A percentile compares a stretch with the other conserved stretches of the same genome.
Evolutionary conservation across 2,113 vertebrate genomes (phyloP).

Genomic region (Motacilla tschutschensis): DNA sequence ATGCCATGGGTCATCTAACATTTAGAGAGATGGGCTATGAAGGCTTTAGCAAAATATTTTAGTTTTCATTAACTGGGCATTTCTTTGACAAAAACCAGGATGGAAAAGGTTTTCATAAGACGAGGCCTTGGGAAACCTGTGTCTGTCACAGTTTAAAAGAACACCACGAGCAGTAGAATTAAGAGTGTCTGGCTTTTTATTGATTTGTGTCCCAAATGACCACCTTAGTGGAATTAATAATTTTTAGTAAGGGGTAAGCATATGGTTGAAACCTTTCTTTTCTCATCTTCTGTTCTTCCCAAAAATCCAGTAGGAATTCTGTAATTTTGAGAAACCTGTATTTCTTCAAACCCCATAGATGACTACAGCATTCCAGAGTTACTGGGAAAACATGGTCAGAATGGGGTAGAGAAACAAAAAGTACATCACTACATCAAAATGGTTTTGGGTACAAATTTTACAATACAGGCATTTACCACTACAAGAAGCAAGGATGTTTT

Average conservation of each 20-base stretch:
- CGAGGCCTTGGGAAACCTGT: not conserved
- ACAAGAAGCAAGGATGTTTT: not conserved
- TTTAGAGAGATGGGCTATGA: not conserved
- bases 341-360: not conserved
- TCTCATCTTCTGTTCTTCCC: not conserved
- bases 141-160: not conserved
- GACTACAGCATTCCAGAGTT: not conserved
- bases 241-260: not conserved
- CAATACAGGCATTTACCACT: not conserved
- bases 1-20: not conserved
- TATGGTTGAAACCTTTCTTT: not conserved
- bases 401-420: not conserved
- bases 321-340: not conserved
- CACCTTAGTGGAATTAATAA: not conserved
- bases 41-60: not conserved
- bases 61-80: not conserved
- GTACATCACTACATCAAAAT: not conserved
- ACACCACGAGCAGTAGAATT: rapidly evolving
- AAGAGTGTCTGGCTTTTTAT: not conserved
- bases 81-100: not conserved
- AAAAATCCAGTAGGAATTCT: not conserved
- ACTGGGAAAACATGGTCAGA: not conserved
- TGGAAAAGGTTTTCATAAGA: not conserved
- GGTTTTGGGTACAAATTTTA: not conserved
- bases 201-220: not conserved